Evolutionary conservation across 2,888 invertebrate genomes (phyloP).

Genomic region (Blastobasis lacticolella): DNA sequence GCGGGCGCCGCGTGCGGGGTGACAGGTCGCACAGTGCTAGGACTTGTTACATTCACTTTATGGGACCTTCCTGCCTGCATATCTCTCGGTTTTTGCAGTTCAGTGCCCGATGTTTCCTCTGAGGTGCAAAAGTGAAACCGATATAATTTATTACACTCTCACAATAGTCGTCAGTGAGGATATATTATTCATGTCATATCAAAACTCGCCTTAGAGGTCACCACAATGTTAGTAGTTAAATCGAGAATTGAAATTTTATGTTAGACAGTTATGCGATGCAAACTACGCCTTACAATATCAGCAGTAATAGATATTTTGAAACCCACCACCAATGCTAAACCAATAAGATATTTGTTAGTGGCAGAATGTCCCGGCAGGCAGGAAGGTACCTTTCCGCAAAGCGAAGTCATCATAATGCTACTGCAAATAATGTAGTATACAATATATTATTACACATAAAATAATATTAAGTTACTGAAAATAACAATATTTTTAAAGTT

Average conservation of each 20-base stretch:
- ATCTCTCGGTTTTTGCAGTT: constrained; percentile 67
- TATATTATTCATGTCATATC: constrained; percentile 15
- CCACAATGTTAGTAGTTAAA: constrained; percentile 40
- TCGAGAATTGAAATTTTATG: constrained; percentile 26
- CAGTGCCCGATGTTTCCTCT: constrained; percentile 70
- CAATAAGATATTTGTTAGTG: constrained; percentile 57
- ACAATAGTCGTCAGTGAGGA: constrained; percentile 19
- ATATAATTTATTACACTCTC: constrained; percentile 40
- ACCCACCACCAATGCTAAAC: constrained; percentile 59
- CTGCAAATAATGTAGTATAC: constrained; percentile 26
- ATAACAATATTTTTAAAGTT: no score
- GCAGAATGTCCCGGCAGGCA: constrained; percentile 70
- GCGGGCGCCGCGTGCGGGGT: constrained; percentile 49
- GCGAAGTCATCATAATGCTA: constrained; percentile 67
- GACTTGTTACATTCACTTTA: constrained; percentile 59
- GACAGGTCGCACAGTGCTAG: constrained; percentile 53
- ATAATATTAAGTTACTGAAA: no score
- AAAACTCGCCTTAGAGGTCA: constrained; percentile 21
- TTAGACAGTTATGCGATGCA: constrained; percentile 41
- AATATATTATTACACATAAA: no score
- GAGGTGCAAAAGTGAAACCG: constrained; percentile 72
- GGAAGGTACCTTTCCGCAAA: constrained; percentile 74
- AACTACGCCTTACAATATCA: constrained; percentile 41
- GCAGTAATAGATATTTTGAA: constrained; percentile 31
- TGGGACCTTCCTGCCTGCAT: constrained; percentile 81